Evolutionary conservation across 2,888 invertebrate genomes (phyloP).

Genomic region (Ochropacha duplaris): DNA sequence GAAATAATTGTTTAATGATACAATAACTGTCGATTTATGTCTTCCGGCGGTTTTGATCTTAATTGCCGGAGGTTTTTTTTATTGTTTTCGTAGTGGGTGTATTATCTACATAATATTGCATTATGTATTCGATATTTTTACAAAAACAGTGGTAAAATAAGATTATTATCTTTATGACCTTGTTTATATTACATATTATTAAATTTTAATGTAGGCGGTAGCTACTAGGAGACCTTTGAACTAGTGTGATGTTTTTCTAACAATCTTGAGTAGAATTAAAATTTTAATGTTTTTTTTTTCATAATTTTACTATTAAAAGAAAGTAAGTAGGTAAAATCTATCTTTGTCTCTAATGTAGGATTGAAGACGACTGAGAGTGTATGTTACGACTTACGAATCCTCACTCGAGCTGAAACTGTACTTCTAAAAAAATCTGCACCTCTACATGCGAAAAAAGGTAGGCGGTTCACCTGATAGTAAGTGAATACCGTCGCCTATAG

Average conservation of each 20-base stretch:
- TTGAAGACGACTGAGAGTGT: no score
- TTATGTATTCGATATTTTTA: not conserved
- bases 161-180: not conserved
- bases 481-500: no score
- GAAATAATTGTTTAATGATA: not conserved
- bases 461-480: no score
- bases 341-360: no score
- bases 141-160: not conserved
- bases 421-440: no score
- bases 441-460: no score
- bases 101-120: not conserved
- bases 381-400: no score
- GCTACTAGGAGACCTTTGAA: not conserved
- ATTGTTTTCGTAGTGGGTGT: not conserved
- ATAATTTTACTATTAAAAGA: no score
- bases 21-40: not conserved
- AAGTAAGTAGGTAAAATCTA: no score
- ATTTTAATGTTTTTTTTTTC: no score
- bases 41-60: not conserved
- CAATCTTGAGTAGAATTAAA: no score
- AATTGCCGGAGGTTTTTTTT: not conserved
- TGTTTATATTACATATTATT: not conserved
- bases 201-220: not conserved
- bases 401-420: no score
- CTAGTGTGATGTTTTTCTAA: not conserved